Evolutionary conservation across 2,797 vertebrate species (phyloP).

Genomic region (Gymnopithys bicolor): DNA sequence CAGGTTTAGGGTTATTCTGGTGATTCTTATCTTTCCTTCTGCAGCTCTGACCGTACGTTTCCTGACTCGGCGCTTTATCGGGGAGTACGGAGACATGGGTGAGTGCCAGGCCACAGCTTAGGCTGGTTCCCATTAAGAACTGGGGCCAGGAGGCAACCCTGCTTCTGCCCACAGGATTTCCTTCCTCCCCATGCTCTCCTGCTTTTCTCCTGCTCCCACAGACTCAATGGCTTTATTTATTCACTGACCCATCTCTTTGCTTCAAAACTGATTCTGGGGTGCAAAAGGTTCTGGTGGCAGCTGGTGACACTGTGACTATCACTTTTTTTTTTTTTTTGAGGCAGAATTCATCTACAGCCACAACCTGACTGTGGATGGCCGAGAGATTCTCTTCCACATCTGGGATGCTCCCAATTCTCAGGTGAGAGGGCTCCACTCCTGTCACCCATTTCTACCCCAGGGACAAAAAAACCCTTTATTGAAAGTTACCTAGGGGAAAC

Average conservation of each 20-base stretch:
- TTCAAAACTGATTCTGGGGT: background rate
- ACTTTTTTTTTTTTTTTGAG: background rate
- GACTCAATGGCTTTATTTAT: background rate
- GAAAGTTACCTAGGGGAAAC: background rate
- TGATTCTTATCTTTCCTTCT: background rate
- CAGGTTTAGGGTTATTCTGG: background rate
- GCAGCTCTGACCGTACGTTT: slow-evolving; percentile 89
- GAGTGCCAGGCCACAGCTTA: slow-evolving; percentile 31
- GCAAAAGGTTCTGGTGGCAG: background rate
- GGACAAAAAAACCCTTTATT: background rate
- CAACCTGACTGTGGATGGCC: slow-evolving; percentile 81
- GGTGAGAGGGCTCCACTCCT: slow-evolving; percentile 68
- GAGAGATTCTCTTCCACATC: slow-evolving; percentile 84
- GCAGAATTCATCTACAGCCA: slow-evolving; percentile 90
- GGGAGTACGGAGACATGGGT: slow-evolving; percentile 91
- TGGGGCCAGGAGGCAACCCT: background rate
- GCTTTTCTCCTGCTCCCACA: background rate
- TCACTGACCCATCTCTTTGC: background rate
- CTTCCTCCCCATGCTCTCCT: background rate
- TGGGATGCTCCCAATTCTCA: slow-evolving; percentile 86
- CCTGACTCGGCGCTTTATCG: slow-evolving; percentile 88
- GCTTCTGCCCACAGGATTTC: background rate
- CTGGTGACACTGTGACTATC: background rate
- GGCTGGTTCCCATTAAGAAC: background rate
- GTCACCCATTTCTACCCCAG: accelerated